phyloP scores from a whole-genome alignment of 2,797 vertebrate genomes.

The Crenuchus spilurus region DNA sequence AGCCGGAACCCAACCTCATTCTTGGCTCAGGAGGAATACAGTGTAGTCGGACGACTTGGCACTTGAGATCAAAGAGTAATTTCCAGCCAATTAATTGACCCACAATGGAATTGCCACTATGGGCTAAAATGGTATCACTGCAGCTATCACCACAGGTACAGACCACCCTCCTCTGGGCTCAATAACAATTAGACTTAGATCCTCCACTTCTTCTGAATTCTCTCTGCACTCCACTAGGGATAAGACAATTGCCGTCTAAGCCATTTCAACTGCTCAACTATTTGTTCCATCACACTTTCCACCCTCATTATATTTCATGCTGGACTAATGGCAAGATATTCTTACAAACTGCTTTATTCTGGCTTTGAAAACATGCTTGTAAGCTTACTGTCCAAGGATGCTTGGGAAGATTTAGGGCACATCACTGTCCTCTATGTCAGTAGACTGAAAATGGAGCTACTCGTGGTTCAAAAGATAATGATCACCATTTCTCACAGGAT shows the following conservation, averaged over 20 bases:
- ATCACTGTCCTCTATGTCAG: background rate
- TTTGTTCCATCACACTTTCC: background rate
- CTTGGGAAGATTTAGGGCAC: background rate
- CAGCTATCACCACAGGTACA: constrained; percentile 24
- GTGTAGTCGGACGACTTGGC: constrained; percentile 53
- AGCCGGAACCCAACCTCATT: background rate
- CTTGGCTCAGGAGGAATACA: constrained; percentile 6
- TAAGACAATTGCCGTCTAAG: background rate
- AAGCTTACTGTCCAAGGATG: background rate
- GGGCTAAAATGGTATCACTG: constrained; percentile 39
- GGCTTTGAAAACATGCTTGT: background rate
- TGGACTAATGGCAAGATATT: background rate
- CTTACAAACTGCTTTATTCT: background rate
- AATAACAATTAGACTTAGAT: constrained; percentile 32
- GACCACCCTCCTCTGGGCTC: constrained; percentile 13
- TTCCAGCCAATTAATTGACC: constrained; percentile 75
- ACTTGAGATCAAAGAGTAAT: constrained; percentile 72
- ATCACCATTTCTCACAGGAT: background rate
- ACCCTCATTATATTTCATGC: background rate
- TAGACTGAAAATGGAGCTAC: background rate
- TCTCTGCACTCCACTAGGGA: background rate
- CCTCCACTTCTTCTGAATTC: background rate
- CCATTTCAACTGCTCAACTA: background rate
- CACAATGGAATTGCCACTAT: constrained; percentile 32
- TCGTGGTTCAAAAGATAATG: background rate